These are phyloP conservation scores for Beaufortia kweichowensis DNA, from an alignment of 2,113 vertebrate genomes.

Conservation along the genomic window DNA sequence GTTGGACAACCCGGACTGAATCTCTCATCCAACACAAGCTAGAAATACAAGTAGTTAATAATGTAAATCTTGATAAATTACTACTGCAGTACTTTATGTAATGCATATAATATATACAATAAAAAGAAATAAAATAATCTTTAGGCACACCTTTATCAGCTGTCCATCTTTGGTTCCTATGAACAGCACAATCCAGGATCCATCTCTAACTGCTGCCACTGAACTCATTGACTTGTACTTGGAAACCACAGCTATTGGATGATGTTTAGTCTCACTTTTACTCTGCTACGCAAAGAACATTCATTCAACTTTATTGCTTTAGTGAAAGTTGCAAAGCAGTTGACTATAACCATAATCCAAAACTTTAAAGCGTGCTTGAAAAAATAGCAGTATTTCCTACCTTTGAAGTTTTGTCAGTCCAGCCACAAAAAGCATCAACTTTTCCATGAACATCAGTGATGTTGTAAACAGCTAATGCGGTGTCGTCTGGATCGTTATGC, in stretches of 20 bases:
- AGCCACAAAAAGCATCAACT: constrained; percentile 37
- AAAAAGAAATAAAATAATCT: neutral
- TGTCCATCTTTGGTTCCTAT: constrained; percentile 47
- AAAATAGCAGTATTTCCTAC: neutral
- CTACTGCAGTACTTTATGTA: neutral
- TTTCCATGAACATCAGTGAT: constrained; percentile 31
- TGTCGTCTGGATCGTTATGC: constrained; percentile 57
- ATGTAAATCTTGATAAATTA: neutral
- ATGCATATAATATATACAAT: neutral
- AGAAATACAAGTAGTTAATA: constrained; percentile 41
- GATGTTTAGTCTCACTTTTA: neutral
- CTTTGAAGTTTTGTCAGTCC: neutral
- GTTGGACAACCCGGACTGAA: constrained; percentile 78
- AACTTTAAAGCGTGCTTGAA: no score
- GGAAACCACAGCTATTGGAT: constrained; percentile 31
- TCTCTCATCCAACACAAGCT: constrained; percentile 83
- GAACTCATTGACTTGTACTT: constrained; percentile 48
- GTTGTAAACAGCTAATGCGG: constrained; percentile 79
- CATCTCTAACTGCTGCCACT: constrained; percentile 28
- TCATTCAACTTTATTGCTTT: neutral
- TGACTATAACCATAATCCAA: no score
- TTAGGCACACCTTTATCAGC: constrained; percentile 41
- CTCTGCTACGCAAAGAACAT: neutral
- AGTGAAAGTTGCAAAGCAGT: no score
- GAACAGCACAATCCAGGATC: constrained; percentile 42